Conservation (phyloP, 2,888 invertebrate genomes). For the Nebria salina region DNA sequence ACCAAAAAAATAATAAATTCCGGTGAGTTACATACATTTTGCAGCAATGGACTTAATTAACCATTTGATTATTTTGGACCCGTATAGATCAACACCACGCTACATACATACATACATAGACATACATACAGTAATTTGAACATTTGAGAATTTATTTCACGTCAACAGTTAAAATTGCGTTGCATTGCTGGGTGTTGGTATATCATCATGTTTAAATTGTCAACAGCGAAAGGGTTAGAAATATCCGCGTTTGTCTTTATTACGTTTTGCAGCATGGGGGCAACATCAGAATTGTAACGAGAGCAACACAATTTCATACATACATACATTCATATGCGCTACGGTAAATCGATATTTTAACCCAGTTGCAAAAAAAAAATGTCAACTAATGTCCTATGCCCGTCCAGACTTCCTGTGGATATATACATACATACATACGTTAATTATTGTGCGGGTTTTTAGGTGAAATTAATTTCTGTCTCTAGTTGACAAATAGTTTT, state of each 20-base stretch:
- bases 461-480: not conserved
- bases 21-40: not conserved
- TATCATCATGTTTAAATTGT: not conserved
- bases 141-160: not conserved
- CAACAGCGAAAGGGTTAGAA: slow-evolving; percentile 23
- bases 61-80: not conserved
- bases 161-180: slow-evolving; percentile 8
- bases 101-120: too few relatives aligned
- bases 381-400: not conserved
- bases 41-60: not conserved
- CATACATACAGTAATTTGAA: not conserved
- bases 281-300: slow-evolving; percentile 6
- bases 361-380: not conserved
- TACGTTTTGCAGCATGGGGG: slow-evolving; percentile 14
- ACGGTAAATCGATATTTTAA: not conserved
- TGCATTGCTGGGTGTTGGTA: not conserved
- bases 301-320: not conserved
- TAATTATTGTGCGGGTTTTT: not conserved
- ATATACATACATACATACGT: not conserved
- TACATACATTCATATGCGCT: not conserved
- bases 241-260: slow-evolving; percentile 27
- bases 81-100: not conserved
- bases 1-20: not conserved
- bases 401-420: not conserved
- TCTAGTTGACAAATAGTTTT: not conserved